Conservation (phyloP, 2,797 vertebrate species). For the Molossus alvarezi region DNA sequence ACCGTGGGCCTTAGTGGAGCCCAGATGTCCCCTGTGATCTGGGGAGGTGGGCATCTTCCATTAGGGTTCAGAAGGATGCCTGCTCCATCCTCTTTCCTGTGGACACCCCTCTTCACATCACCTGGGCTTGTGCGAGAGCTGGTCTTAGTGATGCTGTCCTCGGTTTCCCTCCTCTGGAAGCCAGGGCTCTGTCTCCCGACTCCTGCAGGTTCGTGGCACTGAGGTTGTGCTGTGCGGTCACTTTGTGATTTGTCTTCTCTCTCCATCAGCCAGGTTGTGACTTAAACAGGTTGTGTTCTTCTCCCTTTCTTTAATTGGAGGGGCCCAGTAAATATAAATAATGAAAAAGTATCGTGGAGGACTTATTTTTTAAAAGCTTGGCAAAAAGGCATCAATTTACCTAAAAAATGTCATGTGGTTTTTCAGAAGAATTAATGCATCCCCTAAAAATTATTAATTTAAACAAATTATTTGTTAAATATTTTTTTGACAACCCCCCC, state of each 20-base stretch:
- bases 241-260: neutral
- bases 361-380: neutral
- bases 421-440: neutral
- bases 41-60: neutral
- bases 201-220: neutral
- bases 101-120: neutral
- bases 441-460: neutral
- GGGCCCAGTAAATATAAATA: neutral
- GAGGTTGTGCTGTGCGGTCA: neutral
- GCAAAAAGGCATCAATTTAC: neutral
- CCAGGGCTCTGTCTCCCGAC: neutral
- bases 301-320: neutral
- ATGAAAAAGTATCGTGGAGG: neutral
- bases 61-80: neutral
- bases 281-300: neutral
- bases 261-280: neutral
- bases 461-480: slow-evolving; percentile 54
- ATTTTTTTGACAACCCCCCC: slow-evolving; percentile 13
- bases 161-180: neutral
- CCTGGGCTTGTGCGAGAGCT: neutral
- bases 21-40: neutral
- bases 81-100: too few relatives aligned
- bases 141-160: neutral
- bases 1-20: neutral
- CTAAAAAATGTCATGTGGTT: neutral